Base-by-base conservation (phyloP, 2,888 invertebrate genomes). In the Volucella inanis region DNA sequence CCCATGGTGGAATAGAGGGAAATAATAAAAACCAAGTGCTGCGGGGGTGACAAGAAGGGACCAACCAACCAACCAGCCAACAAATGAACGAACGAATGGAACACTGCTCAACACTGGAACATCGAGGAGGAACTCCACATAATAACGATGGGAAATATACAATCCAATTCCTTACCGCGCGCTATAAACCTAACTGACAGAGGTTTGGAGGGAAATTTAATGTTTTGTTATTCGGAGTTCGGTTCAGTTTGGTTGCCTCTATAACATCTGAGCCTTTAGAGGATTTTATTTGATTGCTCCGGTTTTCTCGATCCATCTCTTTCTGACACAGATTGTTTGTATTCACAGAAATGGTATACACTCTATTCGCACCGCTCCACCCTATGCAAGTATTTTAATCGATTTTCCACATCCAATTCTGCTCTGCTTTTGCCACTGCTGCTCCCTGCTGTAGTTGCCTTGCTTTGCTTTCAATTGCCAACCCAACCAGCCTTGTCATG, bases 361-460 rank as follows among this genome's bases (percentile, higher is more conserved):
- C 67, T 75, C 70, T 85, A 64, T 70, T 84, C 74, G 79, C 50
- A 84, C 84, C 80, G 85, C 68, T 85, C 81, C 81, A 81, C 85
- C 76, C 81, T 38, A 43, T 77, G 77, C 88, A 88, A 88, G 87
- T 87, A 89, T 89, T 90, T 89, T 89, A 90, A 91, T 91, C 90
- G 91, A 91, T 91, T 91, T 91, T 91, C 89, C 90, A 89, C 89
- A 89, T 89, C 89, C 90, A 88, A 88, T 89, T 89, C 87, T 74
- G 72, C 74, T 39, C 15, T 18, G 22, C 41, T 41, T 31, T 6
- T 31, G 31, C 4, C 31, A 31, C 31, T 31, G 31, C 31, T 15
- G 47, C 49, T 55, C 54, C 64, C 57, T 75, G 57, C 9, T 9
- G 59, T 31, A 22, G 2, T 22, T 22, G 18, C 18, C 1, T 6